Evolutionary conservation across 2,888 invertebrate genomes (phyloP).

Genomic region (Apamea epomidion): DNA sequence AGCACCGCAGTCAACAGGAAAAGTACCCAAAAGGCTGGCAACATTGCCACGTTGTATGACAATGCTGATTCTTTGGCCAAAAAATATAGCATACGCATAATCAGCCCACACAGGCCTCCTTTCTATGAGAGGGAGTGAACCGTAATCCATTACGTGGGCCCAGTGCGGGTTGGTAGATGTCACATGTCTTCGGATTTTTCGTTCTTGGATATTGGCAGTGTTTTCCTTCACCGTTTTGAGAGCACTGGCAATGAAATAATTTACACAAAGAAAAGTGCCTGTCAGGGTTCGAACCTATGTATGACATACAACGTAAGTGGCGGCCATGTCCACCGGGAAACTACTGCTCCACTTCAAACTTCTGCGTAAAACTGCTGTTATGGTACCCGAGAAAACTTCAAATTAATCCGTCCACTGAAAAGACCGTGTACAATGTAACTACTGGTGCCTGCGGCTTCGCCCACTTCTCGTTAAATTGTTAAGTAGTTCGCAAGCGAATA

Average conservation of each 20-base stretch:
- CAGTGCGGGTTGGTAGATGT: no score
- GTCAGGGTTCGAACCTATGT: neutral
- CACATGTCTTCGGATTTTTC: no score
- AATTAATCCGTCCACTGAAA: conserved; percentile 21
- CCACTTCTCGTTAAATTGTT: conserved; percentile 19
- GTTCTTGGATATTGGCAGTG: no score
- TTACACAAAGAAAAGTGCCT: no score
- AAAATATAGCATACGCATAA: no score
- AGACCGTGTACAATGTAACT: conserved; percentile 10
- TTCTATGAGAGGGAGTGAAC: no score
- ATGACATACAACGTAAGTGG: neutral
- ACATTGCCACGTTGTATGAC: neutral
- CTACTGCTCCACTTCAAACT: neutral
- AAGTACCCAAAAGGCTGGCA: neutral
- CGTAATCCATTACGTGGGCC: no score
- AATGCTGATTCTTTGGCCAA: neutral
- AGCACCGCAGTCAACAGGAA: neutral
- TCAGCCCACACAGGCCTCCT: no score
- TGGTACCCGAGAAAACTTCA: conserved; percentile 22
- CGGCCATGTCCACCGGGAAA: neutral
- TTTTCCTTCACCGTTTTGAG: no score
- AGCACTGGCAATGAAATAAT: no score
- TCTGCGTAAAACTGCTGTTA: conserved; percentile 9
- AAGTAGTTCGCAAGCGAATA: conserved; percentile 5
- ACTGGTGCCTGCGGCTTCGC: neutral